Percentiles rank a stretch among this genome's conserved stretches.
These are phyloP conservation scores for Vollenhovia emeryi DNA, from an alignment of 1,140 invertebrate genomes.

Conservation along the genomic window DNA sequence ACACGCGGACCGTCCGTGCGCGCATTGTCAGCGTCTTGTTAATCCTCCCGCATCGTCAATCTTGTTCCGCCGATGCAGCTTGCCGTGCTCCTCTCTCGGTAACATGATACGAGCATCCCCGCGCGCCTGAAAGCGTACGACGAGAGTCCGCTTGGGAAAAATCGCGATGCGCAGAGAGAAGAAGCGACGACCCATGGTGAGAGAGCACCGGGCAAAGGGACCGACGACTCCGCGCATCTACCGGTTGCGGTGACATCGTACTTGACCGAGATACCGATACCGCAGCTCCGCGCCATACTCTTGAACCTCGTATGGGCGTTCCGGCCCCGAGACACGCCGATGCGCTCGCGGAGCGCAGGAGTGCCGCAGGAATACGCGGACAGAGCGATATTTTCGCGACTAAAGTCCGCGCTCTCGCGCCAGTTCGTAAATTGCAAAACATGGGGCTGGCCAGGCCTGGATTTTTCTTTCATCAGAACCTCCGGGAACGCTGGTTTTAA, in stretches of 20 bases:
- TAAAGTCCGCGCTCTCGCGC: background rate
- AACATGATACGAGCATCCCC: constrained; percentile 39
- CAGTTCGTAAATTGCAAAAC: background rate
- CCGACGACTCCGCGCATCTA: background rate
- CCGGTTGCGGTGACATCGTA: constrained; percentile 45
- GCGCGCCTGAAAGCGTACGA: background rate
- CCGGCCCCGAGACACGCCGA: constrained; percentile 6
- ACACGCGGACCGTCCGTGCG: constrained; percentile 28
- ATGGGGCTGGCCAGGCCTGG: background rate
- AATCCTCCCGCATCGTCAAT: constrained; percentile 56
- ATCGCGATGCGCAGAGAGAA: background rate
- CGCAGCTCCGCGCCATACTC: constrained; percentile 1
- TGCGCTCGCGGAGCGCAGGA: constrained; percentile 5
- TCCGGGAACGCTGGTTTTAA: background rate
- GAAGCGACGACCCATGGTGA: background rate
- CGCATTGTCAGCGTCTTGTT: constrained; percentile 56
- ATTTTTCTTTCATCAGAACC: constrained; percentile 7
- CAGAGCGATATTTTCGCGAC: constrained; percentile 14
- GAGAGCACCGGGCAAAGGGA: background rate
- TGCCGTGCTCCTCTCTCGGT: constrained; percentile 26
- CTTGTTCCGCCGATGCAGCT: constrained; percentile 52
- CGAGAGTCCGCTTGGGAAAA: constrained; percentile 32
- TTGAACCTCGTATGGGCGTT: constrained; percentile 50
- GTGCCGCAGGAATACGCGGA: background rate
- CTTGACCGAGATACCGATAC: constrained; percentile 57